Base-by-base conservation (phyloP, 2,113 vertebrate species). In the Tamias sibiricus region DNA sequence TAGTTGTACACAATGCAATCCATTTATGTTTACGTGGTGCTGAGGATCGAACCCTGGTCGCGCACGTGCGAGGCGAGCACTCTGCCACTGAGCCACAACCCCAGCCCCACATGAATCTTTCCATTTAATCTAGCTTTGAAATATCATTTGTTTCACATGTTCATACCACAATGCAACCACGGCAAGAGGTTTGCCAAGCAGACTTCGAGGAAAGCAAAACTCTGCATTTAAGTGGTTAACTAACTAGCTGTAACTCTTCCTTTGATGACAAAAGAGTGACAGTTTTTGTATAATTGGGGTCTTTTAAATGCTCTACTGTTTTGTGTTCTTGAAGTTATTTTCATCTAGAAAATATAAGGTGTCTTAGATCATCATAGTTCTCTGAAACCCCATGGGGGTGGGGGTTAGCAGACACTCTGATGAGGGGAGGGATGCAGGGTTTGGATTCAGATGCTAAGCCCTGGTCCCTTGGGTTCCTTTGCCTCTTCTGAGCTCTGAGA, bases 141-240 rank as follows among this genome's bases (percentile, higher is more conserved):
- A 47, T 90, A 47, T 49, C 1, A 6, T n/a, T 57, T 69, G 69
- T 77, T 94, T 77, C 32, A 22, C 44, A 49, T 88, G 20, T 66
- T 72, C 44, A 47, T 72, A 22, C 54, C 30, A 19, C 77, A 11
- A 57, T 59, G 54, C 28, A 81, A 16, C 42, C 28, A 37, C 8
- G 64, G 47, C 75, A 88, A 17, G 16, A 37, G 32, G 12, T 80
- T 87, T 74, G 57, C 75, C 42, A 5, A 80, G 59, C 42, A 26
- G 37, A 79, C 85, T 76, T 81, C 8, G 94, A 94, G 57, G 71
- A 84, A 86, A 95, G 64, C 32, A 75, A 80, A 95, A 54, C 54
- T 69, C 26, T 77, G 40, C 8, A 3, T 81, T 49, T n/a, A 35
- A 84, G 54, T 30, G 44, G 32, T 47, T 68, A 71, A 35, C 2